Percentiles rank a stretch among this genome's conserved stretches.
These are phyloP conservation scores for Pseudomyrmex concolor DNA, from an alignment of 1,140 invertebrate species.

Conservation along the genomic window DNA sequence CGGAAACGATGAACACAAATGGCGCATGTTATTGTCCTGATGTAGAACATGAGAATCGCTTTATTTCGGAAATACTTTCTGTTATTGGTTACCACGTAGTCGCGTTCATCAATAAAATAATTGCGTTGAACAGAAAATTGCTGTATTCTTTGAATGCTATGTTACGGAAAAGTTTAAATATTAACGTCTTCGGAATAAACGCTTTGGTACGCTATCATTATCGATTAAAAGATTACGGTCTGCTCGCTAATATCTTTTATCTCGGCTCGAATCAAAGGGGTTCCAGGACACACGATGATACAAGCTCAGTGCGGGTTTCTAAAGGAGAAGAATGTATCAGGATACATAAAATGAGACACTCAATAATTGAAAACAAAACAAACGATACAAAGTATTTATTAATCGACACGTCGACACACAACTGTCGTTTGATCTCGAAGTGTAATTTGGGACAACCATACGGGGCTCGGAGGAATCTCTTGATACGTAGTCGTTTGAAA, in stretches of 20 bases:
- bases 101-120: slow-evolving; percentile 60
- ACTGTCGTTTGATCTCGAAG: background rate
- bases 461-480: slow-evolving; percentile 59
- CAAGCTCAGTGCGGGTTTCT: background rate
- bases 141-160: background rate
- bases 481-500: slow-evolving; percentile 73
- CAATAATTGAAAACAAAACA: slow-evolving; percentile 64
- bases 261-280: background rate
- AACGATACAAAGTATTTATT: slow-evolving; percentile 58
- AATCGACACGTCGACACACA: slow-evolving; percentile 37
- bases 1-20: slow-evolving; percentile 11
- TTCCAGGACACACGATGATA: background rate
- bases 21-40: background rate
- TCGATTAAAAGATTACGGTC: background rate
- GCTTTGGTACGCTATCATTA: background rate
- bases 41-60: background rate
- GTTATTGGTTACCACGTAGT: slow-evolving; percentile 57
- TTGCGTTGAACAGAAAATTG: slow-evolving; percentile 14
- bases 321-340: background rate
- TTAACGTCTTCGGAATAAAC: background rate
- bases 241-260: background rate
- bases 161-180: background rate
- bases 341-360: slow-evolving; percentile 59
- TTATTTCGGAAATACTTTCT: slow-evolving; percentile 55
- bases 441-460: slow-evolving; percentile 52